These are phyloP conservation scores for Hemiprocne comata DNA, from an alignment of 2,113 vertebrate genomes.

Conservation along the genomic window DNA sequence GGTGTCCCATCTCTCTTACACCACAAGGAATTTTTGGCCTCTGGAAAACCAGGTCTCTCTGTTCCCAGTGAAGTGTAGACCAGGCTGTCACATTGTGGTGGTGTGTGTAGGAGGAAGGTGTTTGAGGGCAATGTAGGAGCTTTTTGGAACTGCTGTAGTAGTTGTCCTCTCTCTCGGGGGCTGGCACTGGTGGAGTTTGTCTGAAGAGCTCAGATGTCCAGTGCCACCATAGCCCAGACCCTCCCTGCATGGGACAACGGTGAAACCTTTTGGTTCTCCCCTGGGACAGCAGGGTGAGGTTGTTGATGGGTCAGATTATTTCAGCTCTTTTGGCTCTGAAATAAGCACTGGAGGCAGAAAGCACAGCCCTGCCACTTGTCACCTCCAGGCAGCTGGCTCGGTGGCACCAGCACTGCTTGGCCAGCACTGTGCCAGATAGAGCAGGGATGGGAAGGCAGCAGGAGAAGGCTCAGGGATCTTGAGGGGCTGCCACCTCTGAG, in stretches of 20 bases:
- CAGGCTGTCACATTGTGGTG: fast-evolving
- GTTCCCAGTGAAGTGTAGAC: fast-evolving
- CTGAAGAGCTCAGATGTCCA: not conserved
- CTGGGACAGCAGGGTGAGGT: not conserved
- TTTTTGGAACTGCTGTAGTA: not conserved
- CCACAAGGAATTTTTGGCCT: not conserved
- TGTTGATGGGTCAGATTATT: not conserved
- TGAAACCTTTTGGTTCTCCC: not conserved
- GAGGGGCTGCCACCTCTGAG: not conserved
- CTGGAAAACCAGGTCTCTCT: not conserved
- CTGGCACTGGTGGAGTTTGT: not conserved
- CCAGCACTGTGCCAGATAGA: fast-evolving
- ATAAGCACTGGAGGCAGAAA: fast-evolving
- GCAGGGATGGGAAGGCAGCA: not conserved
- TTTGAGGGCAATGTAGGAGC: fast-evolving
- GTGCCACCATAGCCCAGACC: not conserved
- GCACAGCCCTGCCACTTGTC: fast-evolving
- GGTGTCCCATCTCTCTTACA: not conserved
- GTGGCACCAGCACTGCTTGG: fast-evolving
- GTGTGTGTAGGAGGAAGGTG: not conserved
- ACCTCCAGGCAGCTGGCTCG: fast-evolving
- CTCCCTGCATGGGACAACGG: fast-evolving
- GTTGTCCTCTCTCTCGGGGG: not conserved
- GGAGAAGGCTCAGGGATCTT: fast-evolving
- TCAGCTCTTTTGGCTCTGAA: not conserved